A percentile compares a stretch with the other conserved stretches of the same genome.
Conservation (phyloP, 2,113 vertebrate genomes). For the Rhinoptilus africanus region DNA sequence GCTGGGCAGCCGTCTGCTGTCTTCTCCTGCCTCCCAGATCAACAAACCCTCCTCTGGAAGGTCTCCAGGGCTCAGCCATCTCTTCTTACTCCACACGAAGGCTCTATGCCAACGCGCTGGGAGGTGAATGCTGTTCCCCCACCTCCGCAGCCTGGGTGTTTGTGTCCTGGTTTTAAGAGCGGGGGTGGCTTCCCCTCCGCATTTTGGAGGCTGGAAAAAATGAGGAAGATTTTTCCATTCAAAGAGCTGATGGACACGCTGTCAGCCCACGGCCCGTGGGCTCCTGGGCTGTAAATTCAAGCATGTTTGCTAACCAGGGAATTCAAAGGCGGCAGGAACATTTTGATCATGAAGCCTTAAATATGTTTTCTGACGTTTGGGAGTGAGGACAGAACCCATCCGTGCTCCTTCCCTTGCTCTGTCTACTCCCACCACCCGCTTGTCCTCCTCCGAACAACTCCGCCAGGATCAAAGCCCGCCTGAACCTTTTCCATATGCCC, state of each 20-base stretch:
- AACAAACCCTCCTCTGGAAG: not conserved
- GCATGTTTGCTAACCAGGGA: rapidly evolving
- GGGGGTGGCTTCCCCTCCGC: not conserved
- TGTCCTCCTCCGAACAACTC: not conserved
- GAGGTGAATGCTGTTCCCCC: rapidly evolving
- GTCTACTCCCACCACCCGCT: not conserved
- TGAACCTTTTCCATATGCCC: not conserved
- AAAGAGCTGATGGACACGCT: not conserved
- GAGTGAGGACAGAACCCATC: not conserved
- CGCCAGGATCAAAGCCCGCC: not conserved
- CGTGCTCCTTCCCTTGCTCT: rapidly evolving
- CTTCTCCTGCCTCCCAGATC: not conserved
- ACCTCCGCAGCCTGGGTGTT: not conserved
- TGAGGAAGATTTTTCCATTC: not conserved
- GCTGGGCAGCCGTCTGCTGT: too few relatives aligned
- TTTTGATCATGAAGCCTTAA: not conserved
- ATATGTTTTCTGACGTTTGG: not conserved
- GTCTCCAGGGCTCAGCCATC: not conserved
- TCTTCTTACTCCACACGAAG: not conserved
- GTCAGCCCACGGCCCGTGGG: not conserved
- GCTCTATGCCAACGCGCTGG: rapidly evolving
- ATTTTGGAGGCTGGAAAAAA: not conserved
- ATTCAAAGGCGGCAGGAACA: not conserved
- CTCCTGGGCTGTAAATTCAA: not conserved
- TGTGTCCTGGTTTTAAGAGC: not conserved